These are phyloP conservation scores for Anoplophora glabripennis DNA, from an alignment of 1,140 invertebrate species.

Conservation along the genomic window DNA sequence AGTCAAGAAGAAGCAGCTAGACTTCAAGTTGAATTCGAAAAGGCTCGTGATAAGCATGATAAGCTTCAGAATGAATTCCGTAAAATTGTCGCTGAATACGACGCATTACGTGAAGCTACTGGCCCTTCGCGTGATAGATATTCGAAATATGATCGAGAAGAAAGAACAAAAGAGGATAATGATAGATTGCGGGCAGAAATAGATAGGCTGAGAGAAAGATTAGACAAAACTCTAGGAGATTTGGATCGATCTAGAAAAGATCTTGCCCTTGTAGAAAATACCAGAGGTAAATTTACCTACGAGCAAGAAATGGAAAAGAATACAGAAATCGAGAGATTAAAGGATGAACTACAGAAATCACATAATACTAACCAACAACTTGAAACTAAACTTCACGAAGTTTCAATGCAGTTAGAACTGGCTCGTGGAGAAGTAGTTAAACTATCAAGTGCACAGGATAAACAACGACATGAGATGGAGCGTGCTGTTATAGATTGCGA, in stretches of 20 bases:
- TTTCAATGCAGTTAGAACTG: conserved; percentile 75
- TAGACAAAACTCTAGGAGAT: conserved; percentile 77
- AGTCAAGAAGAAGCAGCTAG: conserved; percentile 84
- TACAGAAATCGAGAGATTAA: conserved; percentile 58
- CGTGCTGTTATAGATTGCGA: conserved; percentile 80
- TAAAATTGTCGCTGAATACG: conserved; percentile 76
- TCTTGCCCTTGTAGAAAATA: conserved; percentile 70
- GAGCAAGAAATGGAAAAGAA: conserved; percentile 82
- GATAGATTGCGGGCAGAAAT: conserved; percentile 78
- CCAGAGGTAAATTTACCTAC: conserved; percentile 82
- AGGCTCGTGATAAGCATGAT: conserved; percentile 87
- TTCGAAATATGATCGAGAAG: conserved; percentile 74
- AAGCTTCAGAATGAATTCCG: conserved; percentile 77
- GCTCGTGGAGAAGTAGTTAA: conserved; percentile 75
- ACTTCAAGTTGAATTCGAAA: conserved; percentile 83
- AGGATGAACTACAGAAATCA: conserved; percentile 70
- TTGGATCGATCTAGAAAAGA: conserved; percentile 72
- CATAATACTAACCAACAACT: conserved; percentile 63
- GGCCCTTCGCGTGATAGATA: conserved; percentile 67
- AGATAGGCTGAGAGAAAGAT: conserved; percentile 75
- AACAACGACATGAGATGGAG: conserved; percentile 73
- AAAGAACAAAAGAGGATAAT: conserved; percentile 72
- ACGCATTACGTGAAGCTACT: conserved; percentile 60
- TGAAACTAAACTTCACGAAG: conserved; percentile 76
- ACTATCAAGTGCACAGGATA: conserved; percentile 67